A percentile compares a stretch with the other conserved stretches of the same genome.
Evolutionary conservation across 2,113 vertebrate species (phyloP).

Genomic region (Upupa epops): DNA sequence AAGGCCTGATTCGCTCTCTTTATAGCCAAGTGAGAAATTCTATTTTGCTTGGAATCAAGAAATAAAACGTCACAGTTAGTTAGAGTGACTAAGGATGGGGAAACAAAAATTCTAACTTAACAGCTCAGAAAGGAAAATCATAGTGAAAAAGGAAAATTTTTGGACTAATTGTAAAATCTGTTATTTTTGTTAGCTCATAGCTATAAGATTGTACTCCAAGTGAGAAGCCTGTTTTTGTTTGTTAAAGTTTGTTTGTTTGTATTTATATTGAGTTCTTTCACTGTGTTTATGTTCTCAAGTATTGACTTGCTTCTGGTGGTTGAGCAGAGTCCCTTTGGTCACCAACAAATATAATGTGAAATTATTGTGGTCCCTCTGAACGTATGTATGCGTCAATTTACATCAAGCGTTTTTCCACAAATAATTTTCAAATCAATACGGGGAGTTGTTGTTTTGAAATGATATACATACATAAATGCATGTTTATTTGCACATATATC

Average conservation of each 20-base stretch:
- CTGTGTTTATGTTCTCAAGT: not conserved
- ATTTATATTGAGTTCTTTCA: not conserved
- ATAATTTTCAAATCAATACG: not conserved
- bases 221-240: not conserved
- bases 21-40: not conserved
- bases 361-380: not conserved
- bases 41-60: not conserved
- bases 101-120: not conserved
- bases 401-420: not conserved
- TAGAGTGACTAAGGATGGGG: fast-evolving
- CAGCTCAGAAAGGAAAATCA: fast-evolving
- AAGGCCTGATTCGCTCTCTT: not conserved
- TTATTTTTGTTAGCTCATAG: not conserved
- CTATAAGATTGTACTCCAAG: not conserved
- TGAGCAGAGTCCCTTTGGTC: not conserved
- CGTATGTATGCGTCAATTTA: not conserved
- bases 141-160: not conserved
- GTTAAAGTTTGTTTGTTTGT: not conserved
- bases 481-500: not conserved
- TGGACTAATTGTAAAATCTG: not conserved
- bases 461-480: not conserved
- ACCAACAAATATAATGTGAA: not conserved
- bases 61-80: not conserved
- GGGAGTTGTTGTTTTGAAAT: not conserved
- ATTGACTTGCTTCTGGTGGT: not conserved